Conservation (phyloP, 2,113 vertebrate species). For the Grantiella picta region DNA sequence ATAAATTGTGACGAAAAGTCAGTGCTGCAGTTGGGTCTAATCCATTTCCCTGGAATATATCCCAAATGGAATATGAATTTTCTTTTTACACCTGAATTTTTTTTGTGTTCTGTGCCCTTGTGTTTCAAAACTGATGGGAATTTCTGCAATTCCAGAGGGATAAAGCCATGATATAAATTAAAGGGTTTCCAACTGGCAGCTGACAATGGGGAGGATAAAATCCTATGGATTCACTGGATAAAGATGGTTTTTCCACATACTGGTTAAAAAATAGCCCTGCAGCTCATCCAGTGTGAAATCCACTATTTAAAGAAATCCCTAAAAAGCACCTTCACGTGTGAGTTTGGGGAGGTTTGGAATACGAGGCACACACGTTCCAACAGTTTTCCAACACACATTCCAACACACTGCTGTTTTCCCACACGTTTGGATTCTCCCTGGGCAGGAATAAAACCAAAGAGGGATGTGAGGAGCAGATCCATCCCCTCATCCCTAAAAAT, state of each 20-base stretch:
- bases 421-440: fast-evolving
- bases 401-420: fast-evolving
- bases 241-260: not conserved
- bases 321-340: not conserved
- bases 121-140: not conserved
- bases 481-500: not conserved
- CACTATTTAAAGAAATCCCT: not conserved
- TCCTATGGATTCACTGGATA: not conserved
- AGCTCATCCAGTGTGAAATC: not conserved
- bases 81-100: not conserved
- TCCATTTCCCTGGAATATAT: not conserved
- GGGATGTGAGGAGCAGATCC: not conserved
- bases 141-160: not conserved
- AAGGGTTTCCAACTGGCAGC: not conserved
- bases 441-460: not conserved
- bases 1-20: not conserved
- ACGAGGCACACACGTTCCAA: not conserved
- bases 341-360: not conserved
- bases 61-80: not conserved
- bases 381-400: too few relatives aligned
- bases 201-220: not conserved
- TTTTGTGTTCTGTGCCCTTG: fast-evolving
- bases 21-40: not conserved
- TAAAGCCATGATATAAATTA: not conserved
- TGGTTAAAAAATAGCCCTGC: not conserved